Conservation (phyloP, 1,140 invertebrate genomes). For the Drosophila santomea region DNA sequence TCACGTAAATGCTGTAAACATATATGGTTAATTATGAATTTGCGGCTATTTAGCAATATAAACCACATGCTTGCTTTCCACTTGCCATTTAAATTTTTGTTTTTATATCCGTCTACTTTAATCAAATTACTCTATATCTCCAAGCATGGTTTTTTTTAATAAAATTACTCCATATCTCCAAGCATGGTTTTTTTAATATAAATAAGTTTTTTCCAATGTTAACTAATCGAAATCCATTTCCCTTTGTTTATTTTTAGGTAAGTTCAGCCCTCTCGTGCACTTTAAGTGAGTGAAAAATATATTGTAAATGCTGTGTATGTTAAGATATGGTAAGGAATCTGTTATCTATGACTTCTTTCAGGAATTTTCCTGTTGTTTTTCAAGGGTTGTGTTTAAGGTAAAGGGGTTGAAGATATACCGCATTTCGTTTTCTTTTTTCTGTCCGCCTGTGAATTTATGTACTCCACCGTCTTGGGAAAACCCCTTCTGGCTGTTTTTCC, state of each 20-base stretch:
- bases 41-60: no score
- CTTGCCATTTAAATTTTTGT: conserved; percentile 5
- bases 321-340: conserved; percentile 41
- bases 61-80: conserved; percentile 18
- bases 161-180: conserved; percentile 1
- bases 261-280: conserved; percentile 19
- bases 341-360: conserved; percentile 21
- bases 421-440: background rate
- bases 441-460: conserved; percentile 30
- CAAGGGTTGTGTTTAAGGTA: background rate
- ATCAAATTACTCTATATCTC: conserved; percentile 3
- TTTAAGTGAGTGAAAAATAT: background rate
- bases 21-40: conserved; percentile 25
- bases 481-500: background rate
- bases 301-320: conserved; percentile 5
- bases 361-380: conserved; percentile 11
- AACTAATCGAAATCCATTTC: conserved; percentile 27
- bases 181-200: background rate
- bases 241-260: conserved; percentile 42
- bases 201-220: background rate
- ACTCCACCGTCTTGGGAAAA: conserved; percentile 6
- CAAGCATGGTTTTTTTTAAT: no score
- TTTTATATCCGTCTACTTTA: background rate
- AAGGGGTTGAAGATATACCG: background rate
- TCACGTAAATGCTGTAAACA: background rate